phyloP scores from a whole-genome alignment of 2,888 invertebrate genomes.

The Notodonta ziczac region DNA sequence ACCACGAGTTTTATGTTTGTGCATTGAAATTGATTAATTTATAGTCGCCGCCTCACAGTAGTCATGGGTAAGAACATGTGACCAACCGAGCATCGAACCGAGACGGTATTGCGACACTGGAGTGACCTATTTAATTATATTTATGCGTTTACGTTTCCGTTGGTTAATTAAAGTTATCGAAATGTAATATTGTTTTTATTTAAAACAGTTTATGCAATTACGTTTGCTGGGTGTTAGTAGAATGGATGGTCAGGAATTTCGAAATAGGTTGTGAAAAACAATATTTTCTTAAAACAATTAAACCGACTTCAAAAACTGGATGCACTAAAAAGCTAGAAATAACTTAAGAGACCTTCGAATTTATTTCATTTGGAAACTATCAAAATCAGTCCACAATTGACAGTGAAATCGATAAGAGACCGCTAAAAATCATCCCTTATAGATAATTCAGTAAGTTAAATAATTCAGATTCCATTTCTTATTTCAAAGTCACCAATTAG shows the following conservation, averaged over 20 bases:
- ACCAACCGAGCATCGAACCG: conserved; percentile 34
- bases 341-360: too few relatives aligned
- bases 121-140: conserved; percentile 21
- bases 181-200: not conserved
- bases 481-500: not conserved
- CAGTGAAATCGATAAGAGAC: not conserved
- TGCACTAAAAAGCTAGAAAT: too few relatives aligned
- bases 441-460: not conserved
- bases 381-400: too few relatives aligned
- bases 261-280: too few relatives aligned
- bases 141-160: conserved; percentile 1
- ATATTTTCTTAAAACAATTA: too few relatives aligned
- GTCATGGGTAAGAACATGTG: conserved; percentile 47
- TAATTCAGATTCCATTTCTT: not conserved
- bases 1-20: conserved; percentile 38
- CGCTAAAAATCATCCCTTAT: not conserved
- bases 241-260: too few relatives aligned
- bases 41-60: conserved; percentile 34
- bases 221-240: too few relatives aligned
- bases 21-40: conserved; percentile 44
- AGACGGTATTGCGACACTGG: conserved; percentile 39
- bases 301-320: too few relatives aligned
- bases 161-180: not conserved
- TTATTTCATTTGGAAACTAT: too few relatives aligned
- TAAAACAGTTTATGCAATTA: too few relatives aligned